Evolutionary conservation across 2,888 invertebrate genomes (phyloP), one percentile per base, ranked within the genome.

Genomic region (Idaea biselata): DNA sequence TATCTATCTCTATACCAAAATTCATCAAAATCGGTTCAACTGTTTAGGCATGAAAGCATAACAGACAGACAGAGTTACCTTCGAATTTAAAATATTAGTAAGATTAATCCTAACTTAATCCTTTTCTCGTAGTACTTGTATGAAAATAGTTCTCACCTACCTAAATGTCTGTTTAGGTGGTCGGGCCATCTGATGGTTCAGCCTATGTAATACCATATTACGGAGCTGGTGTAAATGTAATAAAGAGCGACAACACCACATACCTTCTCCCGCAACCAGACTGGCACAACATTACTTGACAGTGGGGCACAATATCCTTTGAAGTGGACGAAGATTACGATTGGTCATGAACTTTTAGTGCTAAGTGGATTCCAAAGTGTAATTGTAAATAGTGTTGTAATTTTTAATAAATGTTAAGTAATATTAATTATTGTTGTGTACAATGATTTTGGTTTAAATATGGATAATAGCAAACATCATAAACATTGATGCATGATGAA

Each of bases 171-270:
- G 65, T 77, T 78, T 87, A 94, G 91, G 96, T 97, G 61, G 97
- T 99, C 4, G 97, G 97, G 0, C 99, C 99, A 58, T 96, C 98
- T 0, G 99, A 99, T 93, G 98, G 98, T 31, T 99, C 99, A 14
- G 95, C 97, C 65, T 99, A 97, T 86, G 95, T 99, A 3, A 97
- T 98, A 80, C 97, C 98, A 61, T 98, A 97, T 86, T 99, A 96
- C 83, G 99, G 99, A 67, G 97, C 98, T 0, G 96, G 96, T 25
- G 95, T 98, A 31, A 94, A 95, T 61, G 96, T 97, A 65, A 92
- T 98, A 61, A 93, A 94, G 61, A 97, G 97, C 87, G 95, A 97
- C 88, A 98, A 98, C 87, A 95, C 95, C 78, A 98, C 98, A 0
- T 97, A 95, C 86, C 94, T 96, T 75, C 93, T 97, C 69, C 96